A percentile compares a stretch with the other conserved stretches of the same genome.
Evolutionary conservation across 2,113 vertebrate species (phyloP).

Genomic region (Diglossa brunneiventris): DNA sequence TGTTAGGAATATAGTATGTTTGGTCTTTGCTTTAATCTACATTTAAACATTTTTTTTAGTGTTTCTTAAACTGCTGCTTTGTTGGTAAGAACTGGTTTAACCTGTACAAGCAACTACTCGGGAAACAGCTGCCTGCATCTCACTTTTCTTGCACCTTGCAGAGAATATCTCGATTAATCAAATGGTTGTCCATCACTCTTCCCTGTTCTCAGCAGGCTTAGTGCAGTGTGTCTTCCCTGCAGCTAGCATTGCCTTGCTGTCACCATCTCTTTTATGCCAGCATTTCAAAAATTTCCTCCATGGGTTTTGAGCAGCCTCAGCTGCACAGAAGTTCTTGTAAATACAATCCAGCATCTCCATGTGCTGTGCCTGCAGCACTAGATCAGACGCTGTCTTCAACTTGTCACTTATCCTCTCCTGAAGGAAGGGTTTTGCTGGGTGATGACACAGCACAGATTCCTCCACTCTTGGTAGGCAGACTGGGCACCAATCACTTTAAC

Average conservation of each 20-base stretch:
- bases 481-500: not conserved
- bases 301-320: constrained; percentile 17
- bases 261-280: not conserved
- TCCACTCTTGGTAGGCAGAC: not conserved
- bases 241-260: not conserved
- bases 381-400: not conserved
- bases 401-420: not conserved
- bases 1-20: not conserved
- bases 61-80: not conserved
- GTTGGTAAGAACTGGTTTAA: not conserved
- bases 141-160: not conserved
- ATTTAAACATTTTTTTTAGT: not conserved
- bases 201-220: not conserved
- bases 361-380: constrained; percentile 6
- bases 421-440: not conserved
- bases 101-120: rapidly evolving
- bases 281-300: constrained; percentile 30
- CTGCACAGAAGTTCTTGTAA: not conserved
- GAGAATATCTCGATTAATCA: not conserved
- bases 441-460: not conserved
- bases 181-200: not conserved
- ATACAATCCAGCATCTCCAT: not conserved
- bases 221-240: not conserved
- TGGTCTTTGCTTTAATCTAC: not conserved
- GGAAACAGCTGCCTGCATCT: not conserved